phyloP scores from a whole-genome alignment of 2,888 invertebrate genomes.

The Synergus laeviventris region DNA sequence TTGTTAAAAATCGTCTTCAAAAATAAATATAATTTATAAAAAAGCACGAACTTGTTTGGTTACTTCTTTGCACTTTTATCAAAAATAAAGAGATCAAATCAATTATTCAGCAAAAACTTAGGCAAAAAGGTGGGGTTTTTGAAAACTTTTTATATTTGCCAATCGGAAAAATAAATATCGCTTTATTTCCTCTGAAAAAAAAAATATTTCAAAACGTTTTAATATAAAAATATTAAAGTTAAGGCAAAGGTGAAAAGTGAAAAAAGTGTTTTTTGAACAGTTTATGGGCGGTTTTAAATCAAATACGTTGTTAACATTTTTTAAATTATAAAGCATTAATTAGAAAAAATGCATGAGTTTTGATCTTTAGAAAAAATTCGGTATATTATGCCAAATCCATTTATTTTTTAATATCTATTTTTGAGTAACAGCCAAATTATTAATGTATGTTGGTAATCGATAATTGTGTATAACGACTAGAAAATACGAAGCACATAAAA shows the following conservation, averaged over 20 bases:
- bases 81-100: too few relatives aligned
- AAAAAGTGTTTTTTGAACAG: background rate
- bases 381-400: background rate
- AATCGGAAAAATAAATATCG: too few relatives aligned
- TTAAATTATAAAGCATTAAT: background rate
- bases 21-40: slow-evolving; percentile 38
- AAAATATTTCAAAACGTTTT: too few relatives aligned
- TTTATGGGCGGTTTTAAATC: slow-evolving; percentile 2
- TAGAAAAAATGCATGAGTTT: background rate
- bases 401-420: background rate
- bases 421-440: slow-evolving; percentile 1
- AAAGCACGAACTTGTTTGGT: background rate
- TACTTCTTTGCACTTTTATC: too few relatives aligned
- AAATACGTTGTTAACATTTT: background rate
- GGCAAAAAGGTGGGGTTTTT: too few relatives aligned
- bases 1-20: slow-evolving; percentile 35
- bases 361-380: background rate
- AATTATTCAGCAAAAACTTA: too few relatives aligned
- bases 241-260: background rate
- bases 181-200: too few relatives aligned
- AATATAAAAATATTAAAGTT: background rate
- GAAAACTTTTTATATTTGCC: too few relatives aligned
- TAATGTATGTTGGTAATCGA: background rate
- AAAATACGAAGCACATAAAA: background rate
- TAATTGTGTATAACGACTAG: background rate